Conservation (phyloP, 2,113 vertebrate species). For the Spilogale gracilis region DNA sequence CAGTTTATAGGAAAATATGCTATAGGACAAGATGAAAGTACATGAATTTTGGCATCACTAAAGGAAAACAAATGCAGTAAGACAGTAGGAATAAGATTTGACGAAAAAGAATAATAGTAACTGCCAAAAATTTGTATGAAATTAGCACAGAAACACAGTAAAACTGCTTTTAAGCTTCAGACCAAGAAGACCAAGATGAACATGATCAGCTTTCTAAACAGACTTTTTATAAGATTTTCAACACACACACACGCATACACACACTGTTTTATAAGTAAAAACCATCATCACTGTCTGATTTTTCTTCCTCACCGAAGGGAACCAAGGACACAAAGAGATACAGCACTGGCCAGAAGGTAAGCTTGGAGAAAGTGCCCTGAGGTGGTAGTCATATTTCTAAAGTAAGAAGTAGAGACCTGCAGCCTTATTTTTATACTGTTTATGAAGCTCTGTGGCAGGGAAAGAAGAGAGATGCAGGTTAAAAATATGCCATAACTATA, state of each 20-base stretch:
- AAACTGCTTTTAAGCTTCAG: not conserved
- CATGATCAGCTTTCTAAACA: not conserved
- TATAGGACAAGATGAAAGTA: not conserved
- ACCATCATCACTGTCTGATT: not conserved
- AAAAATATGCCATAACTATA: not conserved
- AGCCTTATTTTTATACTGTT: conserved; percentile 12
- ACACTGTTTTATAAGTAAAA: not conserved
- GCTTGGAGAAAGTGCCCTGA: not conserved
- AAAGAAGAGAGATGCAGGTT: not conserved
- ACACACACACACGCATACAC: not conserved
- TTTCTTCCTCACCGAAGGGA: not conserved
- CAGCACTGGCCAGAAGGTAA: not conserved
- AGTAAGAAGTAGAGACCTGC: not conserved
- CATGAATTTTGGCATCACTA: not conserved
- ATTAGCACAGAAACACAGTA: not conserved
- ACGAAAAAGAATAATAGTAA: not conserved
- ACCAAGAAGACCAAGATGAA: not conserved
- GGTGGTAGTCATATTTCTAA: not conserved
- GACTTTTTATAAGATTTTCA: not conserved
- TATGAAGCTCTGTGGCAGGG: not conserved
- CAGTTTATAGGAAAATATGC: not conserved
- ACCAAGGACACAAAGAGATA: not conserved
- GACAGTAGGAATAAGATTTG: not conserved
- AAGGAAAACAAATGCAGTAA: conserved; percentile 2
- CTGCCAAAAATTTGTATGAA: not conserved